Conservation (phyloP, 2,888 invertebrate genomes). For the Plemyria rubiginata region DNA sequence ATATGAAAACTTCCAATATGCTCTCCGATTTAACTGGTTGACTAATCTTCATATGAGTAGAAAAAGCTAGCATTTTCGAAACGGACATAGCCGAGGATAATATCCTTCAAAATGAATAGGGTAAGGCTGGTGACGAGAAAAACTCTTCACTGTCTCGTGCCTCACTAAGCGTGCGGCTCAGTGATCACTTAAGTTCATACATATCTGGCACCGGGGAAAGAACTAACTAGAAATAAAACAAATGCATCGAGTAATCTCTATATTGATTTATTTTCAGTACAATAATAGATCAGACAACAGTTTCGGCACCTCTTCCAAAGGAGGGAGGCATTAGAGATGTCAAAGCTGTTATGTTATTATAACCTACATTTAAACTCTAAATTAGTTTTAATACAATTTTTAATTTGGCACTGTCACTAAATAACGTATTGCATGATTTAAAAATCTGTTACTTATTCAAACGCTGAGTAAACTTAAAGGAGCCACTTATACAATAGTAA, state of each 20-base stretch:
- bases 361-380: conserved; percentile 51
- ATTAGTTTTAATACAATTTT: conserved; percentile 35
- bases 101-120: no score
- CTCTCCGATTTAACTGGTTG: no score
- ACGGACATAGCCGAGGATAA: no score
- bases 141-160: no score
- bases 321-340: conserved; percentile 71
- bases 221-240: conserved; percentile 48
- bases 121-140: no score
- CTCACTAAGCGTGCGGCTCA: no score
- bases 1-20: no score
- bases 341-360: conserved; percentile 70
- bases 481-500: conserved; percentile 1
- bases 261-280: conserved; percentile 76
- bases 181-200: no score
- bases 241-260: conserved; percentile 74
- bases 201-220: no score
- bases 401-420: conserved; percentile 46
- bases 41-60: no score
- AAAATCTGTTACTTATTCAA: conserved; percentile 6
- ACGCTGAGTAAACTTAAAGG: conserved; percentile 1
- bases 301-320: conserved; percentile 68
- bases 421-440: conserved; percentile 32
- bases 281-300: conserved; percentile 80
- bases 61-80: no score